Base-by-base conservation (phyloP, 2,113 vertebrate genomes). In the Ariopsis seemanni region DNA sequence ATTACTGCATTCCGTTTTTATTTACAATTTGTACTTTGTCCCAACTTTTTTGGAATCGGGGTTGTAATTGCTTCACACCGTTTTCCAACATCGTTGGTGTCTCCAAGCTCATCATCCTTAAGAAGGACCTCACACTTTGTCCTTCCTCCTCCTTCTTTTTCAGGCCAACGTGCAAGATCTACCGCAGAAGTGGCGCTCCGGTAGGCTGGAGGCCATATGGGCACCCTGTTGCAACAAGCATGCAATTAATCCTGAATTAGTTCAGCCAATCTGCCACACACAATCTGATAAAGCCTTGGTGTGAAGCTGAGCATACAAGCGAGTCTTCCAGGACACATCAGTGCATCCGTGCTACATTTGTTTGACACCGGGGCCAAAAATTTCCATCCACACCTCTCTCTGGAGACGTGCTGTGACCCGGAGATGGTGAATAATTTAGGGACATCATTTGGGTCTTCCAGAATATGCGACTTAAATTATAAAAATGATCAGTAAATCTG, bases 171-270 rank as follows among this genome's bases (percentile, higher is more conserved):
- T 69, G 85, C 53, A 85, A 53, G 85, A 89, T 90, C 85, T 89
- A 62, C 84, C 88, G 81, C 87, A 82, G 84, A 87, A 89, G 89
- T 89, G 85, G 72, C 85, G 86, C 88, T 90, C 72, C 83, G 71
- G 85, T 87, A 86, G 85, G 88, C 78, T 86, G 86, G 87, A 87
- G 89, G 88, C 89, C 89, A 90, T 90, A 90, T 90, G 89, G 89
- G 63, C 85, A 83, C 89, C 84, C 89, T 89, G 89, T 90, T 83
- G 85, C 81, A 89, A 90, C 89, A 90, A 87, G 88, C 88, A 77
- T 89, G 88, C 88, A 90, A 90, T 90, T 90, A 90, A 90, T 90
- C 89, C 89, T 89, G 89, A 89, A 90, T 90, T 90, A 90, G 89
- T 90, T 82, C 88, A 90, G 85, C 85, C 89, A 90, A 90, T 90